Evolutionary conservation across 2,113 vertebrate genomes (phyloP).

Genomic region (Ancistrus triradiatus): DNA sequence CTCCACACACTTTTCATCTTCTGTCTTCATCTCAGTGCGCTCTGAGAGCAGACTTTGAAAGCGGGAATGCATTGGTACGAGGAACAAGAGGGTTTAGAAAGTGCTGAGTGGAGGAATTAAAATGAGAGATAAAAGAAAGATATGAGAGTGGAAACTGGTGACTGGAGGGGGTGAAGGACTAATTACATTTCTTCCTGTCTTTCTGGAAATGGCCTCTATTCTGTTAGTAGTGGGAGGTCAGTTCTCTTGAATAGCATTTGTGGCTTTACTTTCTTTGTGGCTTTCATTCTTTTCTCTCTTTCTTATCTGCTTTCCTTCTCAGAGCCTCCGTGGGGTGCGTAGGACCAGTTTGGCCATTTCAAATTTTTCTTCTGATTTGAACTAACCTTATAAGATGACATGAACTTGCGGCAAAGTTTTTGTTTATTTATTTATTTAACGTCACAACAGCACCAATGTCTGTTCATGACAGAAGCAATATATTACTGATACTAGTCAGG

Average conservation of each 20-base stretch:
- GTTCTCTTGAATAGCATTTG: slow-evolving; percentile 43
- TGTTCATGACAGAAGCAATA: no score
- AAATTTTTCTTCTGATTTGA: slow-evolving; percentile 4
- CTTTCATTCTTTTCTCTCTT: slow-evolving; percentile 33
- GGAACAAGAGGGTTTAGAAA: slow-evolving; percentile 43
- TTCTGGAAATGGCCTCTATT: slow-evolving; percentile 34
- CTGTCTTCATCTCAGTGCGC: slow-evolving; percentile 16
- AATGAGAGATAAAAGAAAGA: slow-evolving; percentile 38
- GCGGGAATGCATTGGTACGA: slow-evolving; percentile 27
- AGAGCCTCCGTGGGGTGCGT: slow-evolving; percentile 2
- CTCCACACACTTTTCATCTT: slow-evolving; percentile 28
- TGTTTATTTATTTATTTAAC: no score
- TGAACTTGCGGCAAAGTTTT: slow-evolving; percentile 3
- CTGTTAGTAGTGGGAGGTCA: slow-evolving; percentile 26
- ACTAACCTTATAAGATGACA: slow-evolving; percentile 14
- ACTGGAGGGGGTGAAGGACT: slow-evolving; percentile 19
- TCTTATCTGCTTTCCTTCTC: slow-evolving; percentile 18
- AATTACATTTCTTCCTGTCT: slow-evolving; percentile 47
- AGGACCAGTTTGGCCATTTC: neutral
- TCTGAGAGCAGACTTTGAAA: slow-evolving; percentile 28
- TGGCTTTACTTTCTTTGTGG: slow-evolving; percentile 38
- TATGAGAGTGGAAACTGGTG: slow-evolving; percentile 37
- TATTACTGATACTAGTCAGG: no score
- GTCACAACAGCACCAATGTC: no score
- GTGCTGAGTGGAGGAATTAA: slow-evolving; percentile 50